Base-by-base conservation (phyloP, 2,888 invertebrate genomes). In the Strigamia maritima region DNA sequence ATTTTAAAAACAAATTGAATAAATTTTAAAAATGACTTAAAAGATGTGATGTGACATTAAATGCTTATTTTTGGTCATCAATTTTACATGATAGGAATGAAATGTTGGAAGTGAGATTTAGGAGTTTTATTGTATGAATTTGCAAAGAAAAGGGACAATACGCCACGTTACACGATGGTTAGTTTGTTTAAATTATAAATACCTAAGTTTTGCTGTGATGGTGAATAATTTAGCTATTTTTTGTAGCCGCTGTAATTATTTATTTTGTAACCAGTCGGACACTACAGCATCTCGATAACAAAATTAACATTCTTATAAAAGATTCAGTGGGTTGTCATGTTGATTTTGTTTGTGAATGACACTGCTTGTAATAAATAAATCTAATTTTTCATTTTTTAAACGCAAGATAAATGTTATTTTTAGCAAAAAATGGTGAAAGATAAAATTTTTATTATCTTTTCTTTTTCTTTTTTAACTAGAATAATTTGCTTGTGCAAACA, bases 311-410 rank as follows among this genome's bases (percentile, higher is more conserved):
- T 7, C n/a, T 49, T 1, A 49, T 49, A 6, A 49, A 49, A 49
- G 49, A n/a, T 49, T 49, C 19, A n/a, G 49, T 49, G 49, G 49
- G 19, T 49, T 49, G 49, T 49, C 49, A n/a, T 49, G 49, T 19
- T 49, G 49, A 49, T 49, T 49, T 49, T 49, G 49, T 49, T 49
- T 49, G 49, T 49, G 49, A 49, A 49, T 49, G 49, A 49, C 49
- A 49, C 19, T 49, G 49, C 49, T 49, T 49, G 49, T 49, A 49
- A 49, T 49, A 49, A 49, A 49, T 44, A 44, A 44, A 44, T 44
- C 16, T 44, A 2, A 14, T 49, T 10, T 14, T 49, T 49, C n/a
- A 6, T 19, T 49, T 49, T 49, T 49, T 49, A 49, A 49, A 49
- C 2, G 19, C 19, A 19, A 19, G 2, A n/a, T 49, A 49, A 49